Percentiles rank a stretch among this genome's conserved stretches.
These are phyloP conservation scores for Andrena dorsata DNA, from an alignment of 2,888 invertebrate genomes.

Conservation along the genomic window DNA sequence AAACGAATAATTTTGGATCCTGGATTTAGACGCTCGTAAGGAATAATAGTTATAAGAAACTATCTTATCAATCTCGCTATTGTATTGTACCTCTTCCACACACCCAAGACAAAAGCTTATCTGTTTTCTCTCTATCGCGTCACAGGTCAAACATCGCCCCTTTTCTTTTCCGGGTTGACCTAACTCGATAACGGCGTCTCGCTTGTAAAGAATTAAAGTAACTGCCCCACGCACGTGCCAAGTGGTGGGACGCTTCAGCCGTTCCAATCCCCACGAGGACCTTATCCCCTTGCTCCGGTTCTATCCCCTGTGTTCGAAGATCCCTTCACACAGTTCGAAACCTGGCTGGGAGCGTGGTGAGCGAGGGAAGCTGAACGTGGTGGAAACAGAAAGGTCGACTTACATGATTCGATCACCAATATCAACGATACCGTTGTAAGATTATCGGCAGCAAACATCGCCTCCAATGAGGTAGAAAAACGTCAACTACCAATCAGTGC, in stretches of 20 bases:
- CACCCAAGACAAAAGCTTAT: conserved; percentile 38
- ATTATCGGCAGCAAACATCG: conserved; percentile 35
- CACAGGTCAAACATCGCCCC: conserved; percentile 21
- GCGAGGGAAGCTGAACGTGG: conserved; percentile 28
- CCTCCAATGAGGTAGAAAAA: conserved; percentile 16
- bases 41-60: conserved; percentile 42
- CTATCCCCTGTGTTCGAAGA: conserved; percentile 40
- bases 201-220: conserved; percentile 78
- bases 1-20: conserved; percentile 25
- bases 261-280: conserved; percentile 66
- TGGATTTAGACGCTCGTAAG: conserved; percentile 17
- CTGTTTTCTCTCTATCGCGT: conserved; percentile 34
- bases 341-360: conserved; percentile 24
- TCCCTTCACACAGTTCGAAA: conserved; percentile 40
- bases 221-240: conserved; percentile 69
- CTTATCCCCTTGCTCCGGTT: conserved; percentile 54
- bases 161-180: conserved; percentile 37
- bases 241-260: conserved; percentile 58
- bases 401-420: conserved; percentile 48
- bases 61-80: conserved; percentile 39
- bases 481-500: conserved; percentile 7
- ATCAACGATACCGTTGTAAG: conserved; percentile 25
- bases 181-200: conserved; percentile 75
- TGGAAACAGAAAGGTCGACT: conserved; percentile 47
- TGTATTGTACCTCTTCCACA: conserved; percentile 23